Evolutionary conservation across 2,888 invertebrate genomes (phyloP), one percentile per base, ranked within the genome.

Genomic region (Ptychoptera albimana): DNA sequence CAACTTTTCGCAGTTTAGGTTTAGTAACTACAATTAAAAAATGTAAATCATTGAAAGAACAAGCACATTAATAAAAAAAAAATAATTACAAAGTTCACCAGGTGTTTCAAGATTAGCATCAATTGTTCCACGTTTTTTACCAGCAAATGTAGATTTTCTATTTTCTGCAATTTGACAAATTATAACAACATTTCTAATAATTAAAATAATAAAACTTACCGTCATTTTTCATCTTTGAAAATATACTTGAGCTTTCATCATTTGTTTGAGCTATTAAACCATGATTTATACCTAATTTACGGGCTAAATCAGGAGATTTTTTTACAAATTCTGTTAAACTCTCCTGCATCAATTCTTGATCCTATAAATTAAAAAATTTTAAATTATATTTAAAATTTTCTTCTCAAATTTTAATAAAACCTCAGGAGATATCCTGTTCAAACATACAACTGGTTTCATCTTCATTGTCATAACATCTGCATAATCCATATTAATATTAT

Each of bases 1-100:
- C 88, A 4, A 89, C 79, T 59, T 85, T 79, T 46, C 87, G 70
- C 51, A 88, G 67, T 68, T 88, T 88, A 8, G 87, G 86, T 63
- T 85, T 82, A 13, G 72, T 65, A 45, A 79, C 77, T 69, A 58
- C 52, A 8, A 56, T 42, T 35, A 36, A 35, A 11, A 5, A 13
- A 36, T 13, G 13, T 8, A 30, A 49, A 38, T 16, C 16, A 41
- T 30, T 38, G 14, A 30, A 9, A 42, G 37, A 13, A 41, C 15
- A 42, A 31, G 35, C 23, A 65, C 61, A 48, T 68, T 68, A 43
- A 37, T 10, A 49, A 70, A 69, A 49, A 65, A 64, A 49, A 40
- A 10, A 7, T 12, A 7, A 2, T 45, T 14, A 38, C 31, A 41
- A 31, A 32, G 29, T 37, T 14, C 29, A 32, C 9, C 32, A n/a